Percentiles rank a stretch among this genome's conserved stretches.
Conservation (phyloP, 1,140 invertebrate species). For the Danaus melanippus region DNA sequence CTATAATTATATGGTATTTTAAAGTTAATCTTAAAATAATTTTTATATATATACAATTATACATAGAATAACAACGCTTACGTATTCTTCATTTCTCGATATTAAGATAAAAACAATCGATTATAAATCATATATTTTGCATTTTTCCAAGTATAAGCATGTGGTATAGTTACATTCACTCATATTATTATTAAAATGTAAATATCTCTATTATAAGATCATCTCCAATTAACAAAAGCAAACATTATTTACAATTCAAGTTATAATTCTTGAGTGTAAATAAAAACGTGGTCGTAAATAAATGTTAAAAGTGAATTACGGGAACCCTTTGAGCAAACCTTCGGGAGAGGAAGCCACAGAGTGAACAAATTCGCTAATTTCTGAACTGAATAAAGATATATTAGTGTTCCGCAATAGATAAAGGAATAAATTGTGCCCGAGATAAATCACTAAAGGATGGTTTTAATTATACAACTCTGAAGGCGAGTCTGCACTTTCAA, state of each 20-base stretch:
- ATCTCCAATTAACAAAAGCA: too few relatives aligned
- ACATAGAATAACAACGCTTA: background rate
- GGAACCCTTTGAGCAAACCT: constrained; percentile 50
- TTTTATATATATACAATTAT: background rate
- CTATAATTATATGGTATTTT: too few relatives aligned
- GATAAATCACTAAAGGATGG: constrained; percentile 69
- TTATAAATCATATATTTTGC: too few relatives aligned
- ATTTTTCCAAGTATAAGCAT: too few relatives aligned
- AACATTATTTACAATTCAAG: too few relatives aligned
- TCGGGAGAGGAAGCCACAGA: constrained; percentile 16
- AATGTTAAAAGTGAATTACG: constrained; percentile 39
- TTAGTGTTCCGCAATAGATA: constrained; percentile 65
- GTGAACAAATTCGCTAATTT: constrained; percentile 65
- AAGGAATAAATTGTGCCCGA: constrained; percentile 68
- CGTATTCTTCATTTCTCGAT: background rate
- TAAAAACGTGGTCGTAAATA: constrained; percentile 24
- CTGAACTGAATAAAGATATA: constrained; percentile 67
- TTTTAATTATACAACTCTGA: constrained; percentile 57
- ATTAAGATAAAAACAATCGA: too few relatives aligned
- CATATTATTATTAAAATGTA: too few relatives aligned
- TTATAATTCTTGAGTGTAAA: too few relatives aligned
- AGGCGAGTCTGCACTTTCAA: too few relatives aligned
- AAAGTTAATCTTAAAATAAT: too few relatives aligned
- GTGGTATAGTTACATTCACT: too few relatives aligned
- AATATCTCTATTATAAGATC: too few relatives aligned